Conservation (phyloP, 2,113 vertebrate genomes). For the Seriola rivoliana region DNA sequence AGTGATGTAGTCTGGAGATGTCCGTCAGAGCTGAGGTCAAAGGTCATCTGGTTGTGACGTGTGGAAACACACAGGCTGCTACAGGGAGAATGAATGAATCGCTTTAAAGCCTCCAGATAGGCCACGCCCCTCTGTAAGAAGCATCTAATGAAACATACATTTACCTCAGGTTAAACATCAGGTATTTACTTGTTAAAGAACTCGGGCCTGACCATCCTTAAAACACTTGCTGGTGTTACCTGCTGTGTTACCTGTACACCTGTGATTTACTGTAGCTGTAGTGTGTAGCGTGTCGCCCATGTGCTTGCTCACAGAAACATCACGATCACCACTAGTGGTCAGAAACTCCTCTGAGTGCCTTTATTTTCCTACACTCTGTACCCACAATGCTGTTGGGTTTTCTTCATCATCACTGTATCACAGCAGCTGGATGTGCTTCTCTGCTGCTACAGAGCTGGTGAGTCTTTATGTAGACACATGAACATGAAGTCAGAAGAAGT, state of each 20-base stretch:
- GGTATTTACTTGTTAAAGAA: not conserved
- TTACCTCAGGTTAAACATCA: not conserved
- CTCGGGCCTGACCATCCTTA: no score
- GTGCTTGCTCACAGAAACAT: not conserved
- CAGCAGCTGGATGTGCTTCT: no score
- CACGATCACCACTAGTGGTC: not conserved
- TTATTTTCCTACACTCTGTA: not conserved
- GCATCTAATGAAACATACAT: not conserved
- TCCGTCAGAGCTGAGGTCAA: constrained; percentile 28
- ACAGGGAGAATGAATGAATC: not conserved
- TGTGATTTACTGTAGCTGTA: not conserved
- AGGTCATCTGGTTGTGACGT: constrained; percentile 4
- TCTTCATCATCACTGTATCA: no score
- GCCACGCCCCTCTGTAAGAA: not conserved
- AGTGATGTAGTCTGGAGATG: constrained; percentile 30
- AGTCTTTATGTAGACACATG: no score
- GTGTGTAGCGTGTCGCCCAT: constrained; percentile 3
- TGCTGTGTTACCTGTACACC: constrained; percentile 11
- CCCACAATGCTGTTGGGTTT: no score
- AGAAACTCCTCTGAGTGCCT: not conserved
- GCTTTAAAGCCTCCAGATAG: not conserved
- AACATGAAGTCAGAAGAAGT: no score
- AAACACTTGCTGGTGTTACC: not conserved
- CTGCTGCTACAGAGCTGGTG: no score
- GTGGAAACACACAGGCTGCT: not conserved